Evolutionary conservation across 2,113 vertebrate genomes (phyloP).

Genomic region (Etheostoma cragini): DNA sequence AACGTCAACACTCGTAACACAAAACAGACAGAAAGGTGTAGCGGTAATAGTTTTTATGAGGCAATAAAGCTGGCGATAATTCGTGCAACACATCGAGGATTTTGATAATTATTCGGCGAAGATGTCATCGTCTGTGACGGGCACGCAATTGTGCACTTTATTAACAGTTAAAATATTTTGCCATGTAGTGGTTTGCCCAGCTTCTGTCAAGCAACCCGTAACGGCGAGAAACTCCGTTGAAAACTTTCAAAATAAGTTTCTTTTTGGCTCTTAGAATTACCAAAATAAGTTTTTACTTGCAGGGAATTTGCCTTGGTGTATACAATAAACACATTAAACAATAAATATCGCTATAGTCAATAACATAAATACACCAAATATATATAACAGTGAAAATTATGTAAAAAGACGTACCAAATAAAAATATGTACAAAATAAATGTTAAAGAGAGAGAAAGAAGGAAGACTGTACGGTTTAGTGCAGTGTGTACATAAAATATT

Average conservation of each 20-base stretch:
- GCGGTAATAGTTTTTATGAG: background rate
- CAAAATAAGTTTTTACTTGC: no score
- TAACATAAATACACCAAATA: no score
- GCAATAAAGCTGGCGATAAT: background rate
- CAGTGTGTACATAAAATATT: no score
- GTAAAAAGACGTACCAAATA: no score
- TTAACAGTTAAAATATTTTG: slow-evolving; percentile 81
- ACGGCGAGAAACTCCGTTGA: background rate
- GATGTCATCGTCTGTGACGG: background rate
- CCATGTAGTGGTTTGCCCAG: slow-evolving; percentile 61
- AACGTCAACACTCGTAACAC: slow-evolving; percentile 47
- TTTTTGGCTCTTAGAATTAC: no score
- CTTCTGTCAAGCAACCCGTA: background rate
- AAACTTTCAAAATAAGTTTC: slow-evolving; percentile 43
- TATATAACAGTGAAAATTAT: no score
- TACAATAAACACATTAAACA: no score
- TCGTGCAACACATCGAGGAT: background rate
- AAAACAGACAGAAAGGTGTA: slow-evolving; percentile 38
- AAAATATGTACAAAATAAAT: no score
- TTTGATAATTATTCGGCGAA: background rate
- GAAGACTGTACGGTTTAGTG: no score
- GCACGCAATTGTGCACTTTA: slow-evolving; percentile 66
- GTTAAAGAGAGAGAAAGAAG: no score
- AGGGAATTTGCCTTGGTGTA: no score
- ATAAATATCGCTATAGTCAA: no score